Evolutionary conservation across 2,888 invertebrate genomes (phyloP).

Genomic region (Epinotia ramella): DNA sequence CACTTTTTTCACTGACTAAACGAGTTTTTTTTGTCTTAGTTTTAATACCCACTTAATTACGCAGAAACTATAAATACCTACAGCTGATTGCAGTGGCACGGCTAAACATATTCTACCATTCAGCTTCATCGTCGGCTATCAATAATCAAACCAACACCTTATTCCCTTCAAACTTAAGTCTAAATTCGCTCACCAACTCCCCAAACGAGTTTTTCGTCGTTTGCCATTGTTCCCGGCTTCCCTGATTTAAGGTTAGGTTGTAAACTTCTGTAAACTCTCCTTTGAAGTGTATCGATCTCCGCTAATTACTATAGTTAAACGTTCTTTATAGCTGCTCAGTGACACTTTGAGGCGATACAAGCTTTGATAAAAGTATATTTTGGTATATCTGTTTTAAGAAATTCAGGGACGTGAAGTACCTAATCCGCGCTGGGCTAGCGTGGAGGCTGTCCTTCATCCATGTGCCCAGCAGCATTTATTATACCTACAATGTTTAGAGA

Average conservation of each 20-base stretch:
- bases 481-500: too few species aligned
- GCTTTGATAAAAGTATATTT: conserved; percentile 16
- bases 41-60: too few species aligned
- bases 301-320: conserved; percentile 57
- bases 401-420: not conserved
- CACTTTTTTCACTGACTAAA: too few species aligned
- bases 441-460: too few species aligned
- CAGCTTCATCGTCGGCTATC: too few species aligned
- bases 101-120: too few species aligned
- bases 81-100: too few species aligned
- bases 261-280: conserved; percentile 36
- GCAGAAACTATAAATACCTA: too few species aligned
- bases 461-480: too few species aligned
- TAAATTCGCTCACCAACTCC: not conserved
- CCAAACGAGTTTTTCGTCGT: not conserved
- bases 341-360: conserved; percentile 24
- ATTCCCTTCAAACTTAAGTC: not conserved
- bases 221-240: conserved; percentile 19
- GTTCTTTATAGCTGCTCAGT: conserved; percentile 52
- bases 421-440: too few species aligned
- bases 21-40: too few species aligned
- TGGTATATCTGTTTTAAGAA: not conserved
- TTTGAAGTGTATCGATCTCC: conserved; percentile 49
- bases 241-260: conserved; percentile 34
- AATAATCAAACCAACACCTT: not conserved